Conservation (phyloP, 2,888 invertebrate genomes). For the Plebejus anna region DNA sequence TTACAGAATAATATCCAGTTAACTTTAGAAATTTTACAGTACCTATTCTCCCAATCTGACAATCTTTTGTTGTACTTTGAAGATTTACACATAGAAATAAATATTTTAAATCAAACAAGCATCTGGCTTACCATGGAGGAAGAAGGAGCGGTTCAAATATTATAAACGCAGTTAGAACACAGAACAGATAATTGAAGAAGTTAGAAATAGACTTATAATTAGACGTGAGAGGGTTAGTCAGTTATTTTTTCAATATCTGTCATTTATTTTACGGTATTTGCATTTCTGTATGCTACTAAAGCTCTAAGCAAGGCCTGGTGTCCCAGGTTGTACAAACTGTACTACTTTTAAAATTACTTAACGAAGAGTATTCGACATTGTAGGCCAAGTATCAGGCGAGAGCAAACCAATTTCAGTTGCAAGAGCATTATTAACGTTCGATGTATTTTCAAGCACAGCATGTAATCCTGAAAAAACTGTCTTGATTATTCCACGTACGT, state of each 20-base stretch:
- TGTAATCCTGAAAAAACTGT: slow-evolving; percentile 5
- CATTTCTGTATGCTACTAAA: no score
- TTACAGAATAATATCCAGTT: no score
- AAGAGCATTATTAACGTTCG: slow-evolving; percentile 26
- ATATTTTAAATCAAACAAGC: no score
- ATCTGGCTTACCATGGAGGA: not conserved
- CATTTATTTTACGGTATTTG: no score
- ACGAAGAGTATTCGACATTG: slow-evolving; percentile 1
- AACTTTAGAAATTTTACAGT: no score
- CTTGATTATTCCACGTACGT: not conserved
- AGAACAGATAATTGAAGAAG: no score
- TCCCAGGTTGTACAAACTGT: not conserved
- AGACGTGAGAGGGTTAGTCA: no score
- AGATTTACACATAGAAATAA: no score
- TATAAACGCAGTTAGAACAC: not conserved
- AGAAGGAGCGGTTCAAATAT: not conserved
- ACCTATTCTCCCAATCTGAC: no score
- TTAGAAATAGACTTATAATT: no score
- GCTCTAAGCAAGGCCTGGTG: not conserved
- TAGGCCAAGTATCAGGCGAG: slow-evolving; percentile 23
- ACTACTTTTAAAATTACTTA: slow-evolving; percentile 1
- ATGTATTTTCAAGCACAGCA: slow-evolving; percentile 14
- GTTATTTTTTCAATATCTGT: no score
- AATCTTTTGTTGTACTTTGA: no score
- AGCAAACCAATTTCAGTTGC: slow-evolving; percentile 20